These are phyloP conservation scores for Ptychodera flava DNA, from an alignment of 35 echinoderm and acorn worm genomes.

Conservation along the genomic window DNA sequence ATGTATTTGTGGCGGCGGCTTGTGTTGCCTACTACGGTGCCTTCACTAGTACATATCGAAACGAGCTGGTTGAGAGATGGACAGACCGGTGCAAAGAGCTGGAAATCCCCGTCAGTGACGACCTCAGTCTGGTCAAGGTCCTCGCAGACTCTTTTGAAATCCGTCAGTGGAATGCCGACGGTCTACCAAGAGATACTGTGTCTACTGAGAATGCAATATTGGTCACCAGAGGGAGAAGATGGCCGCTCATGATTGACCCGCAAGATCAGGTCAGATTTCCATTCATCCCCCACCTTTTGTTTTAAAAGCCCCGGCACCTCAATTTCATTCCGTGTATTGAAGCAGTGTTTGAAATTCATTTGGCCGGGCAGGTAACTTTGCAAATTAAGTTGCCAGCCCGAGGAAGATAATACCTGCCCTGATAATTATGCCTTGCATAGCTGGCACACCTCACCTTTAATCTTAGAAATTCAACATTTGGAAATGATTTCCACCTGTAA, in stretches of 20 bases:
- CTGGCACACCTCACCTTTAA: no score
- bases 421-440: no score
- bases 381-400: no score
- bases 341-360: no score
- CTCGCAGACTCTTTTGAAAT: constrained; percentile 94
- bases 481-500: no score
- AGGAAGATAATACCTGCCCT: no score
- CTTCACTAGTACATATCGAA: constrained; percentile 86
- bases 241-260: constrained; percentile 98
- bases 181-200: constrained; percentile 82
- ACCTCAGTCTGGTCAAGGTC: constrained; percentile 81
- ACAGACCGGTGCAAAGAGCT: constrained; percentile 77
- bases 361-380: no score
- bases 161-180: constrained; percentile 97
- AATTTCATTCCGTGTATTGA: no score
- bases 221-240: constrained; percentile 83
- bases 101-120: constrained; percentile 87
- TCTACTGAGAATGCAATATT: constrained; percentile 97
- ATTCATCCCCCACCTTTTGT: neutral
- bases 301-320: no score
- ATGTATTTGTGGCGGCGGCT: constrained; percentile 95
- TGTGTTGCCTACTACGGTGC: constrained; percentile 98
- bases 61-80: constrained; percentile 81
- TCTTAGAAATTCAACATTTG: no score
- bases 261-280: constrained; percentile 82